Evolutionary conservation across 2,888 invertebrate species (phyloP), one percentile per base, ranked within the genome.

Genomic region (Lasius platythorax): DNA sequence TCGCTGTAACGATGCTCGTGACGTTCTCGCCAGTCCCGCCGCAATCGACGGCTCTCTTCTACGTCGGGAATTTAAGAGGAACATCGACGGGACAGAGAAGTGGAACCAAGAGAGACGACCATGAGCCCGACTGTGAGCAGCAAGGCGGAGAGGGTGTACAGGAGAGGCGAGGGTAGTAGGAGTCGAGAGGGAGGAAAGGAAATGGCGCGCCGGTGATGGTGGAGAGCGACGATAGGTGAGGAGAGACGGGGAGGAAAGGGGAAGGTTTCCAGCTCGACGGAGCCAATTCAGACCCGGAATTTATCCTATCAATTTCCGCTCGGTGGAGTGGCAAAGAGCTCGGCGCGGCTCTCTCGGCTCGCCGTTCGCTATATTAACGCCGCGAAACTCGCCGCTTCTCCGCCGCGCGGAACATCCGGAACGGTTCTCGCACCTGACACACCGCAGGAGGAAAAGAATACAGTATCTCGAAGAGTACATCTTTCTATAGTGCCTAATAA

Each of bases 291-390:
- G 96, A 95, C 95, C 95, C 95, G 96, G 96, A 96, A 96, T 96
- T 96, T 96, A 96, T 96, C 96, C 96, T 95, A 96, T 96, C 96
- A 96, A 96, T 96, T 96, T 96, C 96, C 96, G 96, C 96, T 95
- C 96, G 96, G 95, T 96, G 96, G 96, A 96, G 96, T 95, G 96
- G 95, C 95, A 96, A 96, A 96, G 96, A 96, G 96, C 95, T 94
- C 93, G 93, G 93, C 92, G 95, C 95, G 76, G 90, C 89, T 89
- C 84, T 78, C 84, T 73, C 91, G 86, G 95, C 94, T 93, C 93
- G 93, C 92, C 92, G 93, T 93, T 93, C 94, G 94, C 94, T 94
- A 93, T 94, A 94, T 94, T 94, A 95, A 94, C 94, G 94, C 93
- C 94, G 93, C 93, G 94, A 92, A 93, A 92, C 92, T 93, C 92